Conservation (phyloP, 35 echinoderm and acorn worm genomes). For the Diadema setosum region DNA sequence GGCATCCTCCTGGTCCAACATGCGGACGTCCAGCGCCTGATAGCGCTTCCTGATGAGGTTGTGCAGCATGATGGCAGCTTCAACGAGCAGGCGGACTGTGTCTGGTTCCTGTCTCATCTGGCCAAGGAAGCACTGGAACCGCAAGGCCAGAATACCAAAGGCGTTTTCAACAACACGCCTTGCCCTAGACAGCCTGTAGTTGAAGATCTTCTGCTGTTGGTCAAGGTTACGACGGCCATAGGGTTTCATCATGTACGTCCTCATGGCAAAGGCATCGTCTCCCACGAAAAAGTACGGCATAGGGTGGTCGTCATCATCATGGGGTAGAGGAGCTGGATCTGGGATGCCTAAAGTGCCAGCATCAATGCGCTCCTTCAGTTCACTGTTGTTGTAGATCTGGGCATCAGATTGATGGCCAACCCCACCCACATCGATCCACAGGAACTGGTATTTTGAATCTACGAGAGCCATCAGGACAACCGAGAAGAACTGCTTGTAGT, state of each 20-base stretch:
- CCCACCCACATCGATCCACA: slow-evolving; percentile 34
- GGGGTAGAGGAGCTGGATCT: slow-evolving; percentile 9
- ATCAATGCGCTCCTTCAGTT: slow-evolving; percentile 31
- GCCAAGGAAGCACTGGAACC: not conserved
- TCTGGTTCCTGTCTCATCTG: not conserved
- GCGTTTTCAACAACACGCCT: not conserved
- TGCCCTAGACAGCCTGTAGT: slow-evolving; percentile 7
- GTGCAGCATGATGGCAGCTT: not conserved
- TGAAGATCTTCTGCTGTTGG: slow-evolving; percentile 13
- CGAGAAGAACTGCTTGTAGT: slow-evolving; percentile 50
- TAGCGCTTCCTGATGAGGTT: not conserved
- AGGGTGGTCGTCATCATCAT: not conserved
- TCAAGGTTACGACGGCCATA: not conserved
- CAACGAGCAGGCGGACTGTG: not conserved
- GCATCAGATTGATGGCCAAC: slow-evolving; percentile 5
- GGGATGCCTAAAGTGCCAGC: slow-evolving; percentile 27
- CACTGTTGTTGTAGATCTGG: slow-evolving; percentile 44
- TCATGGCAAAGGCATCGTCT: slow-evolving; percentile 39
- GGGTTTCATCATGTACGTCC: slow-evolving; percentile 35
- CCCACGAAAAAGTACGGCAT: slow-evolving; percentile 22
- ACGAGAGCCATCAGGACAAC: slow-evolving; percentile 51
- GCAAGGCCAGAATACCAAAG: not conserved
- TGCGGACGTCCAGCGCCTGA: not conserved
- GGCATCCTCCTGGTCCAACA: not conserved
- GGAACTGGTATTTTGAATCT: slow-evolving; percentile 36